Evolutionary conservation across 2,113 vertebrate species (phyloP).

Genomic region (Hypanus sabinus): DNA sequence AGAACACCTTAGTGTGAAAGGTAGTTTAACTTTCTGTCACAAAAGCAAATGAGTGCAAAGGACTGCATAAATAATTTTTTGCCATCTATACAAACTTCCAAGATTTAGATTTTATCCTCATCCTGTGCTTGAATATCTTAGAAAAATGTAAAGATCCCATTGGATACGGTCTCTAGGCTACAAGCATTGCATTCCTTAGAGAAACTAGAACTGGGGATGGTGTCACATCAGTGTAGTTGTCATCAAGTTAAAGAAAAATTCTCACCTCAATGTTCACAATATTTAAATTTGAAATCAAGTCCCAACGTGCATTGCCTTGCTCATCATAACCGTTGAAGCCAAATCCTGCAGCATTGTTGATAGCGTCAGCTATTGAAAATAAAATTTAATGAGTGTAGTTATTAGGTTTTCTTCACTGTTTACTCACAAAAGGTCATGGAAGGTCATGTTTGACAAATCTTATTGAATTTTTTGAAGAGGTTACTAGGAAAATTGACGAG

Average conservation of each 20-base stretch:
- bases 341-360: slow-evolving; percentile 97
- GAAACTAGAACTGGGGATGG: background rate
- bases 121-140: background rate
- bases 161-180: background rate
- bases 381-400: slow-evolving; percentile 32
- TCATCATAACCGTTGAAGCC: slow-evolving; percentile 89
- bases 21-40: background rate
- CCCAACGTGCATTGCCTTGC: slow-evolving; percentile 79
- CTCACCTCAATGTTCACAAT: slow-evolving; percentile 89
- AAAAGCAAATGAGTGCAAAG: background rate
- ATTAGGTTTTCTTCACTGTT: background rate
- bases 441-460: too few relatives aligned
- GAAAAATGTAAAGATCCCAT: too few relatives aligned
- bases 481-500: too few relatives aligned
- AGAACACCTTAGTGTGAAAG: background rate
- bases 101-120: background rate
- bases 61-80: background rate
- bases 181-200: background rate
- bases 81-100: background rate
- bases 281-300: slow-evolving; percentile 87
- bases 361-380: slow-evolving; percentile 77
- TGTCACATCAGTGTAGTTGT: background rate
- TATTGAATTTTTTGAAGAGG: too few relatives aligned
- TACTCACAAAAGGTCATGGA: too few relatives aligned
- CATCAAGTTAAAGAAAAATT: slow-evolving; percentile 13